phyloP scores from a whole-genome alignment of 1,140 invertebrate species.

The Magallana angulata region DNA sequence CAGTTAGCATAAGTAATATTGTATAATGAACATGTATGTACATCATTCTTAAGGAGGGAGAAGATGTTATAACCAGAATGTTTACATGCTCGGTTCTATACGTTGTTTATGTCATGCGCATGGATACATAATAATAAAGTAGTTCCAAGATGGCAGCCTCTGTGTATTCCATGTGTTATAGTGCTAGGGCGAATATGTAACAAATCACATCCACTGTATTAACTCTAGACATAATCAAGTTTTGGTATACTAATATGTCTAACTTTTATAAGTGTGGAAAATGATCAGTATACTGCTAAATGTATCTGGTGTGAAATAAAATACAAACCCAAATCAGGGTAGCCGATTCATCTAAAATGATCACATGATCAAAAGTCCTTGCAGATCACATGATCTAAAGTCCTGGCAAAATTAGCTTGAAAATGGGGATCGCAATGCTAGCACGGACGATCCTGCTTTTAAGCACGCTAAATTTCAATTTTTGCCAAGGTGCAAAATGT shows the following conservation, averaged over 20 bases:
- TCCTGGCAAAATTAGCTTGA: not conserved
- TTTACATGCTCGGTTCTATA: no score
- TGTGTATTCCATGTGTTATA: no score
- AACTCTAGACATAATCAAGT: not conserved
- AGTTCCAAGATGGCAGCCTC: no score
- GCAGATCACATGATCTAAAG: not conserved
- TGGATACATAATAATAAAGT: no score
- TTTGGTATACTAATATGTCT: not conserved
- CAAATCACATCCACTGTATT: not conserved
- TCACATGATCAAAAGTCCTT: not conserved
- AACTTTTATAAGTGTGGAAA: not conserved
- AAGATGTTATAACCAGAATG: no score
- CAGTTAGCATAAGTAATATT: no score
- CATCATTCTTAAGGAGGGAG: no score
- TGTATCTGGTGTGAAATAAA: not conserved
- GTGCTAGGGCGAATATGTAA: no score
- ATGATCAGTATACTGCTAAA: not conserved
- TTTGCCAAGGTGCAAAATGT: not conserved
- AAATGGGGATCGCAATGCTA: not conserved
- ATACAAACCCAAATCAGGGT: not conserved
- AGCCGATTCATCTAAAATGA: not conserved
- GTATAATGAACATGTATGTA: no score
- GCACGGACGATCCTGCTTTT: not conserved
- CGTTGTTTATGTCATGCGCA: no score
- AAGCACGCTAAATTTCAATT: not conserved